A percentile compares a stretch with the other conserved stretches of the same genome.
Conservation (phyloP, 2,113 vertebrate genomes). For the Saguinus imperator region DNA sequence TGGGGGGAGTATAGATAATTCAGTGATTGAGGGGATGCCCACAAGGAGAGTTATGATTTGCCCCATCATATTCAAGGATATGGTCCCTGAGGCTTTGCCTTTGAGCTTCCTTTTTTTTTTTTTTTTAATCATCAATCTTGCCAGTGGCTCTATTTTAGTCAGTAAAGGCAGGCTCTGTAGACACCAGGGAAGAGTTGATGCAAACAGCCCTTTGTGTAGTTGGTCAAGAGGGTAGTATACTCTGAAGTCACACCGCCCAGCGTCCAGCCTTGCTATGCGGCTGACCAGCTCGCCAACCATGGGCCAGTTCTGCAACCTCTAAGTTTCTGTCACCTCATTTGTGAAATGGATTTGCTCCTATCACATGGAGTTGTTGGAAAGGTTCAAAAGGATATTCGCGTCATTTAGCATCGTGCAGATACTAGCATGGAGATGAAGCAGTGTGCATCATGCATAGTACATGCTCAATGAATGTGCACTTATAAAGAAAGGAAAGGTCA, state of each 20-base stretch:
- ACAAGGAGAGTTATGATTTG: too few species aligned
- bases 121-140: background rate
- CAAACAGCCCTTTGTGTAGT: background rate
- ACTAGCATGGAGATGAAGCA: too few species aligned
- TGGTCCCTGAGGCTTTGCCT: background rate
- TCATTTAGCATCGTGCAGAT: background rate
- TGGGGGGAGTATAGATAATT: background rate
- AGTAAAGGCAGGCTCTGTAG: background rate
- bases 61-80: background rate
- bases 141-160: background rate
- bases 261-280: background rate
- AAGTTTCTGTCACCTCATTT: background rate
- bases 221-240: too few species aligned
- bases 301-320: background rate
- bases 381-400: accelerated
- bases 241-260: background rate
- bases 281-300: background rate
- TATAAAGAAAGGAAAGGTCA: background rate
- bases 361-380: background rate
- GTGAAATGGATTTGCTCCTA: background rate
- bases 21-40: background rate
- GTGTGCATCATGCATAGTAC: accelerated
- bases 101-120: background rate
- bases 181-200: background rate
- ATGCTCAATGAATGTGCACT: background rate